These are phyloP conservation scores for Mormyrus lacerda DNA, from an alignment of 2,113 vertebrate genomes.

Conservation along the genomic window DNA sequence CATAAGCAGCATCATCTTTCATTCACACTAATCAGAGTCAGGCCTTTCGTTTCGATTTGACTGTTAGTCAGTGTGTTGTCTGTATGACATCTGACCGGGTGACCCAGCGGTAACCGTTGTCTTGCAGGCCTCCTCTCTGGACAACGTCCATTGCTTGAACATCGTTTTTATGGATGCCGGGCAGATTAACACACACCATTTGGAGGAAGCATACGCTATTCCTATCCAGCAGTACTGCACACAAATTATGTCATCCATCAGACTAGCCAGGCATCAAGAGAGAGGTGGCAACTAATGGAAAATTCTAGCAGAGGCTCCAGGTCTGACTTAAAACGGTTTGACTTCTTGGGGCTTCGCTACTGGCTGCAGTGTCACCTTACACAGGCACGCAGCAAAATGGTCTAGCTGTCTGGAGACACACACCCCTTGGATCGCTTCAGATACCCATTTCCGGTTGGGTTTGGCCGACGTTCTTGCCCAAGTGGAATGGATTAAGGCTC, in stretches of 20 bases:
- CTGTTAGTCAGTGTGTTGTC: neutral
- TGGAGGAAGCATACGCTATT: neutral
- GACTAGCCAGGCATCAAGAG: neutral
- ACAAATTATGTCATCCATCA: neutral
- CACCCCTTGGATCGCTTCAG: neutral
- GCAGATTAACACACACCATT: neutral
- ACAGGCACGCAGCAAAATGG: neutral
- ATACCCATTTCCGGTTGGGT: neutral
- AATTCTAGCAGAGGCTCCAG: neutral
- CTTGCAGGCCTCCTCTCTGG: neutral
- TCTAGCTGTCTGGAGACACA: slow-evolving; percentile 8
- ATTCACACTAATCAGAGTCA: neutral
- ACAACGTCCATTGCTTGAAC: neutral
- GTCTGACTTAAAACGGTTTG: neutral
- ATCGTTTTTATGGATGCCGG: neutral
- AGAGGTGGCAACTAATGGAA: neutral
- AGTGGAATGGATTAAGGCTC: neutral
- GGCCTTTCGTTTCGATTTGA: neutral
- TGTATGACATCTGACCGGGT: neutral
- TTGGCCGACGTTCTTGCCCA: neutral
- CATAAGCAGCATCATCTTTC: neutral
- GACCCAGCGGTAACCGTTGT: neutral
- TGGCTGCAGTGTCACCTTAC: neutral
- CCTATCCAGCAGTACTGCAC: neutral
- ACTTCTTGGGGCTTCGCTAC: neutral